Evolutionary conservation across 2,888 invertebrate species (phyloP).

Genomic region (Heliconius ethilla): DNA sequence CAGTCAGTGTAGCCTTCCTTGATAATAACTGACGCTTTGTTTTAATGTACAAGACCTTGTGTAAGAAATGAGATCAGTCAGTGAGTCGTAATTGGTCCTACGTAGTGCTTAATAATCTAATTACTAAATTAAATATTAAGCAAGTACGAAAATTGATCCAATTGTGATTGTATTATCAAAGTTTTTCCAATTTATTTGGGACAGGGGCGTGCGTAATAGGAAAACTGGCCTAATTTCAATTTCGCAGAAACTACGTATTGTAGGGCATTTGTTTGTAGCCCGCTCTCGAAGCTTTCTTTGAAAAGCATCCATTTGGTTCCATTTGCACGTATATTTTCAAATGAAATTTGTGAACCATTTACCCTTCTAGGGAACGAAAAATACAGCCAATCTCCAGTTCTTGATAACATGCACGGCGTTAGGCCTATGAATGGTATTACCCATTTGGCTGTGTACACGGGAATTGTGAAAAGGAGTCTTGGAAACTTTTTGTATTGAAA

Average conservation of each 20-base stretch:
- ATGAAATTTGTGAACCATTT: slow-evolving; percentile 65
- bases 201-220: slow-evolving; percentile 53
- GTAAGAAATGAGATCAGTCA: slow-evolving; percentile 53
- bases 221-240: slow-evolving; percentile 71
- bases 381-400: slow-evolving; percentile 22
- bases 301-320: slow-evolving; percentile 64
- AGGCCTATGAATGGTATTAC: slow-evolving; percentile 41
- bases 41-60: slow-evolving; percentile 54
- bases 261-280: slow-evolving; percentile 49
- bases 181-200: slow-evolving; percentile 65
- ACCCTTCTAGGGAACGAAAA: slow-evolving; percentile 22
- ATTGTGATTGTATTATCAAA: slow-evolving; percentile 48
- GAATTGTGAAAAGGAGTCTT: not conserved
- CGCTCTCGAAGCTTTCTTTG: slow-evolving; percentile 29
- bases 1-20: slow-evolving; percentile 48
- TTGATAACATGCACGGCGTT: slow-evolving; percentile 25
- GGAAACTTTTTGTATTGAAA: not conserved
- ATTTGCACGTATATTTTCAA: slow-evolving; percentile 73
- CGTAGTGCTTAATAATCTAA: slow-evolving; percentile 35
- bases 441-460: slow-evolving; percentile 35
- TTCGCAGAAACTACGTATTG: slow-evolving; percentile 69
- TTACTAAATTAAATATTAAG: slow-evolving; percentile 35
- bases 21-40: slow-evolving; percentile 59
- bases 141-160: slow-evolving; percentile 26
- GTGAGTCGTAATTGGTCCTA: slow-evolving; percentile 49